A percentile compares a stretch with the other conserved stretches of the same genome.
Evolutionary conservation across 1,140 invertebrate species (phyloP).

Genomic region (Ladona fulva): DNA sequence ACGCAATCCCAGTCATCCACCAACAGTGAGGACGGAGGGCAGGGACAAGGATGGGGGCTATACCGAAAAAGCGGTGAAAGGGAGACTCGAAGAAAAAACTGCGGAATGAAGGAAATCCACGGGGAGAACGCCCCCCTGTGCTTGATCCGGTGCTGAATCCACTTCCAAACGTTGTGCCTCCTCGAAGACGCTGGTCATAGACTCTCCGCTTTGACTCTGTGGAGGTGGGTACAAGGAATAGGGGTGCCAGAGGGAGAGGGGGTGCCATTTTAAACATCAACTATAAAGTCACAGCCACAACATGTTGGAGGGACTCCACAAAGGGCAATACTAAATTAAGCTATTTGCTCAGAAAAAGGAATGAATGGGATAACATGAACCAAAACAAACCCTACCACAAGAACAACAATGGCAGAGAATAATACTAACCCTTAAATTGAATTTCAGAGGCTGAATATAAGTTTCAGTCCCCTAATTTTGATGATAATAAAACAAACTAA

Average conservation of each 20-base stretch:
- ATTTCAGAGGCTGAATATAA: too few relatives aligned
- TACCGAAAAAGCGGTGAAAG: constrained; percentile 79
- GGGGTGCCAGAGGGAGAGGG: not conserved
- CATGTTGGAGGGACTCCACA: too few relatives aligned
- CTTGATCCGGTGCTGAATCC: constrained; percentile 2
- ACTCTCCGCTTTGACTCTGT: constrained; percentile 45
- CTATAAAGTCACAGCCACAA: too few relatives aligned
- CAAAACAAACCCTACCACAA: too few relatives aligned
- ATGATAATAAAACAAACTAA: too few relatives aligned
- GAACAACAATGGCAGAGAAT: too few relatives aligned
- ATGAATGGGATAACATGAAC: too few relatives aligned
- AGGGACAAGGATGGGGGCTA: constrained; percentile 7
- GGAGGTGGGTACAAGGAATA: not conserved
- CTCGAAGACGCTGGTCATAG: constrained; percentile 45
- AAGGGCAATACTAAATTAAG: too few relatives aligned
- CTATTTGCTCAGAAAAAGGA: too few relatives aligned
- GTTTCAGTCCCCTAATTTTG: too few relatives aligned
- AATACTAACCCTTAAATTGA: too few relatives aligned
- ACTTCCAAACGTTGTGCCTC: constrained; percentile 29
- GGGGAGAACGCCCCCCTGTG: not conserved
- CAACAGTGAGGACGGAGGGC: not conserved
- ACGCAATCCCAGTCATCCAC: not conserved
- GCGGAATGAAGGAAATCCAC: constrained; percentile 7
- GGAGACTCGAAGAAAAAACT: constrained; percentile 63
- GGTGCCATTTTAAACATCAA: not conserved